These are phyloP conservation scores for Aegithalos caudatus DNA, from an alignment of 2,113 vertebrate species.

Conservation along the genomic window DNA sequence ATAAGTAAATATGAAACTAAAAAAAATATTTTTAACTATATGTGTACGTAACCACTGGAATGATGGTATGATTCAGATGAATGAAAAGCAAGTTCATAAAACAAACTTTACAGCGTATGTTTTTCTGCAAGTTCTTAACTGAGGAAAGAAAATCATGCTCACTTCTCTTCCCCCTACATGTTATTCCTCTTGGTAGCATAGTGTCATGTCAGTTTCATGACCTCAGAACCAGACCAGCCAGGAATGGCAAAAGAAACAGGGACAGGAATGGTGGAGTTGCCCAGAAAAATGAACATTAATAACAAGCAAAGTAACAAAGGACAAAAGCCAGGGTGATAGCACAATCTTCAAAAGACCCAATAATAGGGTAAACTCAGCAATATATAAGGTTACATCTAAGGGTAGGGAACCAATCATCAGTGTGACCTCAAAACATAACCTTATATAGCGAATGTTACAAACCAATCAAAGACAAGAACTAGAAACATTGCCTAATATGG, in stretches of 20 bases:
- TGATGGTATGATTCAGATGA: background rate
- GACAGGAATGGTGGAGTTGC: background rate
- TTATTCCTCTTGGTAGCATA: background rate
- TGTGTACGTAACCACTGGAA: background rate
- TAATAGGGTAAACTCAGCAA: background rate
- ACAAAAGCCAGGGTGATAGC: background rate
- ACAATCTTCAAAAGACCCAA: background rate
- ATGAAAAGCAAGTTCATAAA: background rate
- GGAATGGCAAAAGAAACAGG: background rate
- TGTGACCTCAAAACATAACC: background rate
- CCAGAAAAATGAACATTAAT: background rate
- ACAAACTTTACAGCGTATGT: background rate
- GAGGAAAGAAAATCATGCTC: accelerated
- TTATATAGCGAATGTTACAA: background rate
- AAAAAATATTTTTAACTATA: background rate
- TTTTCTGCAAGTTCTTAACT: background rate
- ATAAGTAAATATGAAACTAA: background rate
- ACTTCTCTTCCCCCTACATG: background rate
- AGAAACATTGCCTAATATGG: background rate
- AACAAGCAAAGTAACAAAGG: background rate
- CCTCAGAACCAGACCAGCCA: background rate
- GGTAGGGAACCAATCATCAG: background rate
- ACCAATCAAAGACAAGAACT: background rate
- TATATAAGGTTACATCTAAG: background rate
- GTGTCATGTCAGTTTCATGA: accelerated